These are phyloP conservation scores for Heloderma charlesbogerti DNA, from an alignment of 2,113 vertebrate genomes.

Conservation along the genomic window DNA sequence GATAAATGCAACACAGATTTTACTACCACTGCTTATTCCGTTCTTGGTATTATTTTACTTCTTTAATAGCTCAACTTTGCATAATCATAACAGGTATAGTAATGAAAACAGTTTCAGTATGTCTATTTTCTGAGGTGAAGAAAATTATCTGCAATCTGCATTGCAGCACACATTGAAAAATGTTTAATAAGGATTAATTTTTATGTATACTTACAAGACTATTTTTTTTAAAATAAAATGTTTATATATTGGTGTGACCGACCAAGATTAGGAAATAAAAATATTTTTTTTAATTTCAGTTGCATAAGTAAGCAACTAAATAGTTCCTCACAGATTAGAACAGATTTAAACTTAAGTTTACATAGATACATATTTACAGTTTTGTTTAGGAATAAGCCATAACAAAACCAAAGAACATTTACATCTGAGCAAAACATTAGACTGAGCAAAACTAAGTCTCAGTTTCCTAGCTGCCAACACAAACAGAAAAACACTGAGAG, in stretches of 20 bases:
- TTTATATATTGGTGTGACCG: not conserved
- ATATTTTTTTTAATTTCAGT: not conserved
- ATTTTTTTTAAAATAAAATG: not conserved
- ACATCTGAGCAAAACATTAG: too few relatives aligned
- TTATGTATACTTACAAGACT: not conserved
- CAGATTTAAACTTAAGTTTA: not conserved
- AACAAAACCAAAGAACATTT: too few relatives aligned
- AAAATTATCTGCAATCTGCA: slow-evolving; percentile 5
- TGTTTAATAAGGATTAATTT: not conserved
- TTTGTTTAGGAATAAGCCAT: too few relatives aligned
- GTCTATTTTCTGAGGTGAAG: not conserved
- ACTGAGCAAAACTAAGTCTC: too few relatives aligned
- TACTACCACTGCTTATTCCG: not conserved
- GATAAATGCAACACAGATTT: not conserved
- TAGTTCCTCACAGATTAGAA: not conserved
- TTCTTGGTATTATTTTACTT: slow-evolving; percentile 7
- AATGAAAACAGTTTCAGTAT: not conserved
- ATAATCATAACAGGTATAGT: not conserved
- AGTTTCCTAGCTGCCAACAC: too few relatives aligned
- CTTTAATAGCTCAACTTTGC: slow-evolving; percentile 4
- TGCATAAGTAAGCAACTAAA: not conserved
- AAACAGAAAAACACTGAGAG: too few relatives aligned
- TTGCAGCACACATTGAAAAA: not conserved
- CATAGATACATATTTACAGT: not conserved
- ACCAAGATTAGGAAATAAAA: not conserved